phyloP scores from a whole-genome alignment of 2,888 invertebrate species.

The Marronus borbonicus region DNA sequence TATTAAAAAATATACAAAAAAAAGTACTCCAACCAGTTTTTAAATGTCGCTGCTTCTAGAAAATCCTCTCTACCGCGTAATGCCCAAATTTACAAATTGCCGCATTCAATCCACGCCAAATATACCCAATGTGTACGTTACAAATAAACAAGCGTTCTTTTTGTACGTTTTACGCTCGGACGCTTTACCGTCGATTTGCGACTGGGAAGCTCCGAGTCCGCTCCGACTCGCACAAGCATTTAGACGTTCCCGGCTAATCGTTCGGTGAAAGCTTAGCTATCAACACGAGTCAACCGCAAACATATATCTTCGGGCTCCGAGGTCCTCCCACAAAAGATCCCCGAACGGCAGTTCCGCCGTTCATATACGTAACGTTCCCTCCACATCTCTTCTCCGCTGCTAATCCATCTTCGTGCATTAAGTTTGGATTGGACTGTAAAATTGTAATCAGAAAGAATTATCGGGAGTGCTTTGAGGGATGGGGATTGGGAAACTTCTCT shows the following conservation, averaged over 20 bases:
- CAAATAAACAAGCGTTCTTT: conserved; percentile 32
- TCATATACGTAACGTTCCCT: not conserved
- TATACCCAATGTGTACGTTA: conserved; percentile 24
- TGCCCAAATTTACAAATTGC: conserved; percentile 8
- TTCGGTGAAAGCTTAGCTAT: conserved; percentile 50
- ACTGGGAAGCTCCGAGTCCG: conserved; percentile 31
- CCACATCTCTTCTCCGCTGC: not conserved
- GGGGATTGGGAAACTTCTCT: no score
- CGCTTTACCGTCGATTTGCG: conserved; percentile 41
- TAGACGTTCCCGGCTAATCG: conserved; percentile 50
- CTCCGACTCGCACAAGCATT: conserved; percentile 41
- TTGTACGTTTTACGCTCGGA: conserved; percentile 23
- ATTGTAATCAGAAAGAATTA: not conserved
- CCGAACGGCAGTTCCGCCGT: conserved; percentile 17
- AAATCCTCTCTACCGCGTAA: not conserved
- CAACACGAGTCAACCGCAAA: conserved; percentile 46
- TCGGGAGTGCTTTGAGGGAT: no score
- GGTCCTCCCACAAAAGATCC: conserved; percentile 41
- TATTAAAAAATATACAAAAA: no score
- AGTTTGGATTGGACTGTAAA: not conserved
- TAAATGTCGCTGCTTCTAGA: not conserved
- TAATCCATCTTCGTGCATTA: conserved; percentile 20
- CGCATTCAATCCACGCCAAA: conserved; percentile 7
- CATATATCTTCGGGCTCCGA: conserved; percentile 43
- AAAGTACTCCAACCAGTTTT: no score